Conservation (phyloP, 23 tunicate species). For the Ascidia mentula region DNA sequence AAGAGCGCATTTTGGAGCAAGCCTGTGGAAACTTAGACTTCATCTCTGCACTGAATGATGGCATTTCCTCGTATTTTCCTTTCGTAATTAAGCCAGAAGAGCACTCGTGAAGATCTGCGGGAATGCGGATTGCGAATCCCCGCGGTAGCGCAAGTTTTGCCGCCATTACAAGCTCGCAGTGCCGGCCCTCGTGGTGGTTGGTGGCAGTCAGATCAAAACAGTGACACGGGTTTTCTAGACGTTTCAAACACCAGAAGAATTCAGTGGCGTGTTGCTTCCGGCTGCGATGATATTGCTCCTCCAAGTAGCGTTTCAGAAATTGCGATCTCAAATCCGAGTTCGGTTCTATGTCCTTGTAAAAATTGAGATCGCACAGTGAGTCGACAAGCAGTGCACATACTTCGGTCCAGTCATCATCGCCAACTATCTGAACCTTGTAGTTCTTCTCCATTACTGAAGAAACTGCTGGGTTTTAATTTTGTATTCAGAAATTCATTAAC, state of each 20-base stretch:
- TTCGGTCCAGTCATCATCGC: constrained; percentile 3
- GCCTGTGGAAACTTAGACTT: constrained; percentile 4
- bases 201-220: background rate
- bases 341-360: background rate
- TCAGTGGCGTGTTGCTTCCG: background rate
- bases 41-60: background rate
- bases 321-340: background rate
- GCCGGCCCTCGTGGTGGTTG: background rate
- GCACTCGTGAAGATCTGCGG: background rate
- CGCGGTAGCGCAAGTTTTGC: constrained; percentile 1
- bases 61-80: background rate
- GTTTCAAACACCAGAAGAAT: background rate
- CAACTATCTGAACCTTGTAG: background rate
- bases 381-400: background rate
- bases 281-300: background rate
- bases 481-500: too few relatives aligned
- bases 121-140: background rate
- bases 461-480: too few relatives aligned
- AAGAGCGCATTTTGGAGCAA: background rate
- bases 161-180: background rate
- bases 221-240: background rate
- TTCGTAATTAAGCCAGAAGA: background rate
- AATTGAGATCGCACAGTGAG: constrained; percentile 6
- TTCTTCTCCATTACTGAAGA: background rate
- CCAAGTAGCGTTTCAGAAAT: background rate